Evolutionary conservation across 2,113 vertebrate species (phyloP).

Genomic region (Macheiramphus alcinus): DNA sequence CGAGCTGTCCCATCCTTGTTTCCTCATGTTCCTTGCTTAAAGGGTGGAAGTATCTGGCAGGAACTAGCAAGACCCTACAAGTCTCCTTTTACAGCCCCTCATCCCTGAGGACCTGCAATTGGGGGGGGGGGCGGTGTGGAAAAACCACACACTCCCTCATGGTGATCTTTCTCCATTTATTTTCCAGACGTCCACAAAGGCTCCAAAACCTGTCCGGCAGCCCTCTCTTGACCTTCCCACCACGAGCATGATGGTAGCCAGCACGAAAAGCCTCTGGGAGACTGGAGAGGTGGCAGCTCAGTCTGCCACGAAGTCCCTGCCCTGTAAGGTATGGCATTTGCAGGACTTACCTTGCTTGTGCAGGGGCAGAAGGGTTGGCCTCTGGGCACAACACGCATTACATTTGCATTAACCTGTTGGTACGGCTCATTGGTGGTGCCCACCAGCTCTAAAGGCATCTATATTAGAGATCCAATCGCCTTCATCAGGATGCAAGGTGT

Average conservation of each 20-base stretch:
- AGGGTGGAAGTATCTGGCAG: not conserved
- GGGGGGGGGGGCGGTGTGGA: too few species aligned
- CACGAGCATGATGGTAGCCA: slow-evolving; percentile 79
- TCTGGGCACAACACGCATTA: accelerated
- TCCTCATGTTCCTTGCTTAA: not conserved
- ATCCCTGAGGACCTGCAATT: not conserved
- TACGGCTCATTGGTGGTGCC: not conserved
- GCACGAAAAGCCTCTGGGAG: slow-evolving; percentile 89
- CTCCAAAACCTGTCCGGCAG: slow-evolving; percentile 69
- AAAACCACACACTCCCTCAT: not conserved
- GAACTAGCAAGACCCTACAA: not conserved
- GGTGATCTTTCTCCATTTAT: not conserved
- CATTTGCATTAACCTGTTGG: not conserved
- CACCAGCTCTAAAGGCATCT: not conserved
- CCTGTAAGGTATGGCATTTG: slow-evolving; percentile 77
- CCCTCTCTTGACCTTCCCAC: slow-evolving; percentile 77
- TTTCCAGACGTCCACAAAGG: slow-evolving; percentile 75
- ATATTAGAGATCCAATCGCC: accelerated
- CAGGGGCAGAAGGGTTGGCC: accelerated
- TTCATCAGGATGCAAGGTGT: not conserved
- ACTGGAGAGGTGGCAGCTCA: slow-evolving; percentile 81
- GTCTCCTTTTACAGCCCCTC: not conserved
- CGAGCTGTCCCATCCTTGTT: not conserved
- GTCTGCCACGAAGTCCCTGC: slow-evolving; percentile 37
- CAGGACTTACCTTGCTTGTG: too few species aligned